These are phyloP conservation scores for Rhinoderma darwinii DNA, from an alignment of 2,113 vertebrate genomes.

Conservation along the genomic window DNA sequence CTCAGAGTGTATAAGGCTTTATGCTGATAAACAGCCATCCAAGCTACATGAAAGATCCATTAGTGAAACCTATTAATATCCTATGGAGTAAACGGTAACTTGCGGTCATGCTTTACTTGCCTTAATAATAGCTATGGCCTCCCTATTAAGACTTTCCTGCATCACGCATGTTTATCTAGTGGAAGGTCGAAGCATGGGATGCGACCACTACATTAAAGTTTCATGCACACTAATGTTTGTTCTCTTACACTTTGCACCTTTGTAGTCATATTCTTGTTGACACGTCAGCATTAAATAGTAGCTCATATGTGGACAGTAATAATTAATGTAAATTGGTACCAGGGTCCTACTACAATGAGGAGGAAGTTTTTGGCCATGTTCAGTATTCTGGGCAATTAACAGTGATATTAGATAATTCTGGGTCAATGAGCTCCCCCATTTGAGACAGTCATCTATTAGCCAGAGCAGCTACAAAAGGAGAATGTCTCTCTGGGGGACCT, in stretches of 20 bases:
- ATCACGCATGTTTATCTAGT: neutral
- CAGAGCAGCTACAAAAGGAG: too few relatives aligned
- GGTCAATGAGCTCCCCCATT: too few relatives aligned
- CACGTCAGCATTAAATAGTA: neutral
- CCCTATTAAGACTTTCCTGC: neutral
- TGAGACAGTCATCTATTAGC: too few relatives aligned
- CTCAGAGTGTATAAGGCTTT: slow-evolving; percentile 12
- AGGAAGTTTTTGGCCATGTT: too few relatives aligned
- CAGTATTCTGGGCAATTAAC: too few relatives aligned
- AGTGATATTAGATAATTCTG: too few relatives aligned
- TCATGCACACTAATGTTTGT: neutral
- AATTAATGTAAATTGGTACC: too few relatives aligned
- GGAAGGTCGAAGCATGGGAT: neutral
- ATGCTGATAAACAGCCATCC: slow-evolving; percentile 29
- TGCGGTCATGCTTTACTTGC: slow-evolving; percentile 8
- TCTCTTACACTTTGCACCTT: neutral
- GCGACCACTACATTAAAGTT: slow-evolving; percentile 10
- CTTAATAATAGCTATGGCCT: neutral
- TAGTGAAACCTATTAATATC: slow-evolving; percentile 44
- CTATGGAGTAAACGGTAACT: slow-evolving; percentile 1
- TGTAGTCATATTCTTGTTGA: neutral
- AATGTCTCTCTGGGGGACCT: too few relatives aligned
- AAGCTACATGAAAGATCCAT: slow-evolving; percentile 45
- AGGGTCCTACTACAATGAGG: too few relatives aligned
- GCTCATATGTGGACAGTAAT: too few relatives aligned